Base-by-base conservation (phyloP, 2,888 invertebrate genomes). In the Subacronicta megacephala region DNA sequence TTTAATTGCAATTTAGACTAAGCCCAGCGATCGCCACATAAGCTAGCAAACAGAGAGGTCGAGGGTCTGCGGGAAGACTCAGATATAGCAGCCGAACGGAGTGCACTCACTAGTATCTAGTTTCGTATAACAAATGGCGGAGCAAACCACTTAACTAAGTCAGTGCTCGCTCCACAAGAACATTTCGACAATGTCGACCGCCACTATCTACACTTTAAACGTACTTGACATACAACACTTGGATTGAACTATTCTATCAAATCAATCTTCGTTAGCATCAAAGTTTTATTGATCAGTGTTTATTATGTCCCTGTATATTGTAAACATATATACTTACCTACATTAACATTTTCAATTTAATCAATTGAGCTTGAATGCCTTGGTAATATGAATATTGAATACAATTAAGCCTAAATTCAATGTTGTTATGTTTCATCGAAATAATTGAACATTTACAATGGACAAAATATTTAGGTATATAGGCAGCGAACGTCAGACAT, bases 1-100 rank as follows among this genome's bases (percentile, higher is more conserved):
- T 87, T 89, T 88, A 88, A 89, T 88, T 89, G 87, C 88, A 90
- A 88, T 90, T 88, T 85, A 87, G 85, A 84, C 83, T 90, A 90
- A 91, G 85, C 89, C 75, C 79, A 76, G 81, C 76, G 82, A 85
- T 89, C 81, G 82, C 84, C 83, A 83, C 84, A 87, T 90, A 90
- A 90, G 89, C 89, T 82, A 82, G 78, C 58, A 61, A 66, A 62
- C 77, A 81, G 82, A 68, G 80, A 80, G 82, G 84, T 87, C 83
- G 86, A 83, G 84, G 77, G 80, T 78, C 78, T 81, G 84, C 70
- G 83, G 81, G 76, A 74, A 80, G 81, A 83, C 82, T 83, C 79
- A 77, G 81, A 82, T 81, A 82, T 72, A 81, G 73, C 77, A 71
- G 71, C 64, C 56, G 65, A 60, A 71, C 78, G 72, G 72, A 83